Evolutionary conservation across 2,888 invertebrate genomes (phyloP), one percentile per base, ranked within the genome.

Genomic region (Callinectes sapidus): DNA sequence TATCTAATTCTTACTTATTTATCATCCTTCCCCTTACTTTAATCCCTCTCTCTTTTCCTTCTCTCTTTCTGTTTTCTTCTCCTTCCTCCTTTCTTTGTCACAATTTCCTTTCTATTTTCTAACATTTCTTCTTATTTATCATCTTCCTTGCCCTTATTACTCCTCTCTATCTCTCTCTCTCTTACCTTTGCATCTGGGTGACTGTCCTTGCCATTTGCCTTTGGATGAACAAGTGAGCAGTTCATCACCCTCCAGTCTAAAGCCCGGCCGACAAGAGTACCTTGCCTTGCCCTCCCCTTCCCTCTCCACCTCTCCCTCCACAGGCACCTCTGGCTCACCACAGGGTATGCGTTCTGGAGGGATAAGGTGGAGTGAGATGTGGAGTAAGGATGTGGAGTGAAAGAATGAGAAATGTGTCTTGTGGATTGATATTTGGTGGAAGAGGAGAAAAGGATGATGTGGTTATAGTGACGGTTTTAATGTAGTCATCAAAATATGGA

Each of bases 291-390:
- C 92, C 16, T 94, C 94, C 2, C 90, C 92, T 35, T 90, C 90
- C n/a, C 90, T n/a, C 23, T 81, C 85, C 71, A 92, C 91, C 54
- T 90, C 89, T 1, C 94, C 94, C 42, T 94, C 91, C 18, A 95
- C 92, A 0, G 93, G 93, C 32, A 92, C 94, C 87, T 93, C 93
- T 14, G 94, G 94, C 91, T 95, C 93, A 2, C 95, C 94, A 91
- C 95, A 95, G 16, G 95, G 94, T 71, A 95, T 95, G 14, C 93
- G 94, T 32, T 95, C 95, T 95, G 95, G 5, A 89, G 90, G 16
- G 81, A 18, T 16, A 14, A 35, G 0, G 81, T 81, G 81, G 35
- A 35, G 35, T 81, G 81, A n/a, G 32, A 14, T n/a, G n/a, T n/a
- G n/a, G n/a, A 32, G 32, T 14, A 32, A 77, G 6, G 10, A 14